Percentiles rank a stretch among this genome's conserved stretches.
These are phyloP conservation scores for Gymnocheta viridis DNA, from an alignment of 2,888 invertebrate species.

Conservation along the genomic window DNA sequence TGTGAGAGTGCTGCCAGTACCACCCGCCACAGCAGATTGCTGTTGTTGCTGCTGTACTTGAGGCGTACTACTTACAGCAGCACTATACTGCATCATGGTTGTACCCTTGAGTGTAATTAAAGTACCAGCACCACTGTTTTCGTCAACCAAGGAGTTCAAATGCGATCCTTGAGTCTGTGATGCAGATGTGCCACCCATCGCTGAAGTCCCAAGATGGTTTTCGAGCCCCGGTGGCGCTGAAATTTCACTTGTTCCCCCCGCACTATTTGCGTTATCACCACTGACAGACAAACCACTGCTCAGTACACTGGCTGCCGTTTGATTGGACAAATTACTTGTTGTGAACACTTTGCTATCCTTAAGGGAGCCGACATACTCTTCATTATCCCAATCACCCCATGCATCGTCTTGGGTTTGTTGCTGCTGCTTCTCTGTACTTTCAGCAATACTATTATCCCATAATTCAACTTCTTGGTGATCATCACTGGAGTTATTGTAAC, in stretches of 20 bases:
- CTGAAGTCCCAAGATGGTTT: slow-evolving; percentile 78
- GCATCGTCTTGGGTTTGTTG: slow-evolving; percentile 81
- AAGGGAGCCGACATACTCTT: slow-evolving; percentile 96
- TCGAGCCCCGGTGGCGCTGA: slow-evolving; percentile 82
- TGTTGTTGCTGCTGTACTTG: slow-evolving; percentile 68
- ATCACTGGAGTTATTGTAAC: slow-evolving; percentile 78
- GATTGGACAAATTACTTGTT: slow-evolving; percentile 84
- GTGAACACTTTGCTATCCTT: slow-evolving; percentile 97
- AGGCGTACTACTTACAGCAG: slow-evolving; percentile 76
- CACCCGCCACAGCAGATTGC: slow-evolving; percentile 49
- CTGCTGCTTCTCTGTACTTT: slow-evolving; percentile 81
- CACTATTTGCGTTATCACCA: slow-evolving; percentile 56
- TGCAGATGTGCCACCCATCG: slow-evolving; percentile 67
- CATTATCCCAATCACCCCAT: slow-evolving; percentile 92
- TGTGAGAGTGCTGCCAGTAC: slow-evolving; percentile 20
- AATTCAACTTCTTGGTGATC: slow-evolving; percentile 83
- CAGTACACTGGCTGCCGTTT: slow-evolving; percentile 77
- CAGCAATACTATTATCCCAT: slow-evolving; percentile 84
- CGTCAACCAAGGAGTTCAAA: slow-evolving; percentile 77
- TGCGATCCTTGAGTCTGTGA: slow-evolving; percentile 76
- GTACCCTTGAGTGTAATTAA: slow-evolving; percentile 73
- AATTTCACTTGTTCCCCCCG: slow-evolving; percentile 73
- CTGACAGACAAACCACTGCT: slow-evolving; percentile 73
- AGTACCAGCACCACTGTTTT: slow-evolving; percentile 74
- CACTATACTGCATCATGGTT: slow-evolving; percentile 78